Evolutionary conservation across 1,140 invertebrate species (phyloP), one percentile per base, ranked within the genome.

Genomic region (Monomorium pharaonis): DNA sequence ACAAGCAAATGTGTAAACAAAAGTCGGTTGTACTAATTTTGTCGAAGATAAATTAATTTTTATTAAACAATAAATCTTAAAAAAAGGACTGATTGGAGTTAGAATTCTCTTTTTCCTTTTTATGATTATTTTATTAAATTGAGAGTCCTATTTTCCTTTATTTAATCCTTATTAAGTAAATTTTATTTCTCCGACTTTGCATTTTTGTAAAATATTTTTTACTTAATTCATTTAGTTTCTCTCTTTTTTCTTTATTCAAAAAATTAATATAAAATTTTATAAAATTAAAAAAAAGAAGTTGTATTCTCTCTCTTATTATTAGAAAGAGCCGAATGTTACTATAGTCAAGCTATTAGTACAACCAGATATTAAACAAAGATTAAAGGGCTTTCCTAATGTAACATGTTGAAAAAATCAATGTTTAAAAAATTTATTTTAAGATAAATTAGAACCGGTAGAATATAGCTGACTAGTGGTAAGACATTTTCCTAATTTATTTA

Each of bases 1-100:
- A 90, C 1, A 6, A 62, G 60, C 70, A 77, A 21, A 54, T 72
- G 33, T 54, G 18, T 70, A 54, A 72, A 3, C 33, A 54, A 44
- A 9, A 7, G 16, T 14, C 18, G 1, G 9, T 81, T 81, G n/a
- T n/a, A 77, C n/a, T 21, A 67, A n/a, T 30, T 58, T 76, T 9
- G n/a, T n/a, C n/a, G n/a, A n/a, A n/a, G n/a, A n/a, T n/a, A n/a
- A 24, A 9, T 4, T 42, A 76, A 21, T 6, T 58, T 7, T 54
- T 9, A 54, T 54, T 54, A 16, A 51, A 18, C n/a, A n/a, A n/a
- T n/a, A n/a, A n/a, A n/a, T n/a, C n/a, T 37, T 37, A 2, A 37
- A 37, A 37, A 37, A 37, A 37, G 4, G 3, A 3, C 4, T 37
- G 37, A 37, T 37, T 6, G 7, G 5, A 37, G 37, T 37, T 7